Percentiles rank a stretch among this genome's conserved stretches.
phyloP scores from a whole-genome alignment of 2,888 invertebrate genomes.

The Eubasilissa splendida region DNA sequence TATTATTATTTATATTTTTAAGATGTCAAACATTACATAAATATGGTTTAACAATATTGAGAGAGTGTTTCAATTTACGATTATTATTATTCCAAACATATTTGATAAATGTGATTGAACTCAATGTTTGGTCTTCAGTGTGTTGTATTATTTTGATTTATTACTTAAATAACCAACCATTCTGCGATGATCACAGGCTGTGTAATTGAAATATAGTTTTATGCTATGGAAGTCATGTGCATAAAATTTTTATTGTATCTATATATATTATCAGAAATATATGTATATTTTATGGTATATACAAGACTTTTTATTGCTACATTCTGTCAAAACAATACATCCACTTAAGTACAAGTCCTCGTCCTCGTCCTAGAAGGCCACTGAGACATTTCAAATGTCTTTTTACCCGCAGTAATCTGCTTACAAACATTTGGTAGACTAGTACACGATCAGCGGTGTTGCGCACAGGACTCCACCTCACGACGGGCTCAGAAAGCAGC shows the following conservation, averaged over 20 bases:
- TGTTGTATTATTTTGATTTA: not conserved
- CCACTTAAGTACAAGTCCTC: too few species aligned
- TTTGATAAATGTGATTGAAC: not conserved
- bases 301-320: conserved; percentile 34
- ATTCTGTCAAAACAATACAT: conserved; percentile 7
- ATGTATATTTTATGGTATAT: conserved; percentile 56
- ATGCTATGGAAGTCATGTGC: conserved; percentile 44
- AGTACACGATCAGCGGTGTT: too few species aligned
- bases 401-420: too few species aligned
- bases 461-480: too few species aligned
- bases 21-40: too few species aligned
- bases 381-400: too few species aligned
- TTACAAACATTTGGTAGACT: too few species aligned
- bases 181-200: conserved; percentile 58
- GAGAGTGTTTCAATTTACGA: not conserved
- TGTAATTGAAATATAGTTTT: conserved; percentile 57
- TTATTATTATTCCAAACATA: not conserved
- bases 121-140: conserved; percentile 2
- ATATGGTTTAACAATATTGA: too few species aligned
- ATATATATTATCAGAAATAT: conserved; percentile 54
- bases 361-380: too few species aligned
- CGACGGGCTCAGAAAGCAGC: too few species aligned
- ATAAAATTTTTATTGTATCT: conserved; percentile 49
- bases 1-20: too few species aligned
- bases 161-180: conserved; percentile 42